Conservation (phyloP, 2,888 invertebrate genomes). For the Trichogramma evanescens region DNA sequence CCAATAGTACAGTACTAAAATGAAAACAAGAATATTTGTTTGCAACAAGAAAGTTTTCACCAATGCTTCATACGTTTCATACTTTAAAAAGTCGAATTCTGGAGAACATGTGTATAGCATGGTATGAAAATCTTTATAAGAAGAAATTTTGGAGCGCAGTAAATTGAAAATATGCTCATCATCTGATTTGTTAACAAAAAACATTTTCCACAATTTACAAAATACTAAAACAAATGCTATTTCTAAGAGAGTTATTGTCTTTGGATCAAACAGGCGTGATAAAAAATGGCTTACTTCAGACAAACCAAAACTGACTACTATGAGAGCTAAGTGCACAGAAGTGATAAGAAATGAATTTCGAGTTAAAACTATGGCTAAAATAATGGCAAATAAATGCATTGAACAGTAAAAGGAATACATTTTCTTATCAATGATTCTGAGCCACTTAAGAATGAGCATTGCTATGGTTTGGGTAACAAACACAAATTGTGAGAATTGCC, state of each 20-base stretch:
- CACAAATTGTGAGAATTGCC: conserved; percentile 81
- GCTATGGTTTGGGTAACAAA: conserved; percentile 70
- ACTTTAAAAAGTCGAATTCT: conserved; percentile 68
- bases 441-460: conserved; percentile 63
- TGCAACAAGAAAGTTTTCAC: conserved; percentile 56
- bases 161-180: conserved; percentile 69
- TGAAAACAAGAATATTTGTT: conserved; percentile 48
- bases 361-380: conserved; percentile 33
- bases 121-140: conserved; percentile 67
- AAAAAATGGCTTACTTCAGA: conserved; percentile 21
- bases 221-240: conserved; percentile 31
- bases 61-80: conserved; percentile 51
- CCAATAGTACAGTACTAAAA: conserved; percentile 47
- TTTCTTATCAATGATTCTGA: conserved; percentile 50
- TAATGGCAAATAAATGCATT: conserved; percentile 25
- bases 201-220: conserved; percentile 30
- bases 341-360: conserved; percentile 51
- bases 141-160: conserved; percentile 61
- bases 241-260: conserved; percentile 26
- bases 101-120: conserved; percentile 70
- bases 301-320: conserved; percentile 39
- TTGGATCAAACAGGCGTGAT: conserved; percentile 24
- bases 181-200: conserved; percentile 41
- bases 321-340: conserved; percentile 50
- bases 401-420: conserved; percentile 36